Base-by-base conservation (phyloP, 1,140 invertebrate species). In the Popillia japonica region DNA sequence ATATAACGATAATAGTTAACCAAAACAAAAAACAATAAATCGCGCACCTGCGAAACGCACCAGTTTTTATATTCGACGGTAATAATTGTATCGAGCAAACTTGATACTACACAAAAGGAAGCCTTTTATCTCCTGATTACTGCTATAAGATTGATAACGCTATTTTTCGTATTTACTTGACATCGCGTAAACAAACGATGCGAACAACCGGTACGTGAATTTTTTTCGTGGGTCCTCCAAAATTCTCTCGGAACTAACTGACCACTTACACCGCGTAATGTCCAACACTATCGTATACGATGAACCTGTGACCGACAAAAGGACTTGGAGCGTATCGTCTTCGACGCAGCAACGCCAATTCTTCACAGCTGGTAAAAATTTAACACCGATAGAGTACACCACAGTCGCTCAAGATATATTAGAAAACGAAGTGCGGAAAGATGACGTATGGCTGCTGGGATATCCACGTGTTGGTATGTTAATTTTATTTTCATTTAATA, bases 391-490 rank as follows among this genome's bases (percentile, higher is more conserved):
- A 0, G 23, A 27, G 22, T 34, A 22, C 22, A 2, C 61, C 7
- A 34, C 10, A 10, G 23, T 68, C n/a, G 93, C 90, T 0, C 88
- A 91, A 78, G 90, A 90, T 76, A 93, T 94, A 59, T 84, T 91
- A 11, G 90, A 93, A 73, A 87, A 93, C 78, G 87, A 91, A 41
- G 88, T 94, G 6, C 87, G 90, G 48, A 87, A 91, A 2, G 91
- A 92, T 79, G 94, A 96, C 82, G 89, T 94, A 0, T 96, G 93
- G 93, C 87, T 95, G 84, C 89, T 94, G 23, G 95, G 94, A 2
- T 95, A 92, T 88, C 94, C 94, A 0, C 90, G 94, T 79, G 94
- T 94, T 77, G 93, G 93, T 93, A 86, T 87, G 86, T 83, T 72
- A 41, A 41, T 41, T 74, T 42, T n/a, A 3, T 17, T 41, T 74